Conservation (phyloP, 1,140 invertebrate genomes). For the Ceratina calcarata region DNA sequence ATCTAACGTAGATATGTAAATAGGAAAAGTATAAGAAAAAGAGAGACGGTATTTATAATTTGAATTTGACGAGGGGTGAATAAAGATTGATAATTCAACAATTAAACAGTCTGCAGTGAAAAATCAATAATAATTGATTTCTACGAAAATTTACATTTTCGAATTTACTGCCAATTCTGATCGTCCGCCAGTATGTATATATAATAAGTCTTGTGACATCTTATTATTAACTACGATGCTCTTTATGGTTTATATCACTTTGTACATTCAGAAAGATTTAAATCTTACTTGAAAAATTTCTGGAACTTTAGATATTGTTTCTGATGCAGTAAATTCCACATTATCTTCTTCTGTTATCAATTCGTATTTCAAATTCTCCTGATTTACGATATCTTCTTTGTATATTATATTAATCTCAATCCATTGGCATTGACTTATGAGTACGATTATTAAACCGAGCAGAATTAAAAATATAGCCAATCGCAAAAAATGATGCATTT, state of each 20-base stretch:
- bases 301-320: not conserved
- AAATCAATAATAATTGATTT: too few species aligned
- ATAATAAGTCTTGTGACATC: too few species aligned
- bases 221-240: not conserved
- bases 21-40: too few species aligned
- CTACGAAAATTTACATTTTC: too few species aligned
- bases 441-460: not conserved
- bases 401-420: constrained; percentile 20
- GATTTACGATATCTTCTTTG: not conserved
- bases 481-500: not conserved
- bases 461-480: not conserved
- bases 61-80: too few species aligned
- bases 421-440: not conserved
- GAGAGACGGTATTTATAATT: too few species aligned
- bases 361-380: constrained; percentile 5
- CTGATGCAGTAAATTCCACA: not conserved
- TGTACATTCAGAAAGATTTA: not conserved
- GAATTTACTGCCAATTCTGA: too few species aligned
- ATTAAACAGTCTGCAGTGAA: too few species aligned
- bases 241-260: not conserved
- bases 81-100: too few species aligned
- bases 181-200: too few species aligned
- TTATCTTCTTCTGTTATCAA: constrained; percentile 25
- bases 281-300: constrained; percentile 7
- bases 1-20: not conserved